A percentile compares a stretch with the other conserved stretches of the same genome.
Conservation (phyloP, 1,140 invertebrate species). For the Caenorhabditis brenneri region DNA sequence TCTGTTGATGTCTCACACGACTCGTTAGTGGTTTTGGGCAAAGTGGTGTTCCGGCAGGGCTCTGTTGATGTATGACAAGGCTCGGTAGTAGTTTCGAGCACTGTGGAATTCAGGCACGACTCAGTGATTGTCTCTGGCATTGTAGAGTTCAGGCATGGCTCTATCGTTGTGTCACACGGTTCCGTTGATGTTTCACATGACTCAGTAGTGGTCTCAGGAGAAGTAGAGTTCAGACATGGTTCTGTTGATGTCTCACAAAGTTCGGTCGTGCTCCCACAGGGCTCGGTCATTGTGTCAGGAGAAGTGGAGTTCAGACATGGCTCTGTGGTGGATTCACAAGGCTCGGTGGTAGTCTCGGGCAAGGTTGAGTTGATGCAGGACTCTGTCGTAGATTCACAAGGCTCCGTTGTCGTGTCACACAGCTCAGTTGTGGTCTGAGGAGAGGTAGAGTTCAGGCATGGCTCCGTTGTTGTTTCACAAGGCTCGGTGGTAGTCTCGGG, state of each 20-base stretch:
- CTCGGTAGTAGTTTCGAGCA: neutral
- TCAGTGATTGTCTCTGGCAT: neutral
- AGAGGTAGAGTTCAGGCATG: neutral
- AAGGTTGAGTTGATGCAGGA: neutral
- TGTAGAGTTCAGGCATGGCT: neutral
- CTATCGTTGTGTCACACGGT: neutral
- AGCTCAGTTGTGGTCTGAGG: neutral
- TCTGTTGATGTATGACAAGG: neutral
- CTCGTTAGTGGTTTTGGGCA: neutral
- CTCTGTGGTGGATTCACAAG: neutral
- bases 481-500: neutral
- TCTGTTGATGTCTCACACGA: neutral
- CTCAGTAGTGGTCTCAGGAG: neutral
- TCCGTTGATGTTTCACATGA: neutral
- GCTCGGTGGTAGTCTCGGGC: neutral
- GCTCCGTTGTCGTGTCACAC: neutral
- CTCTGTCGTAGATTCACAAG: neutral
- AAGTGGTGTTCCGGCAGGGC: neutral
- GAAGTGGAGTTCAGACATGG: neutral
- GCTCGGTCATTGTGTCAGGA: neutral
- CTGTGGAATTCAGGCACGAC: neutral
- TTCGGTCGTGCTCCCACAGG: neutral
- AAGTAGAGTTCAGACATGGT: neutral
- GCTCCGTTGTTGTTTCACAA: neutral
- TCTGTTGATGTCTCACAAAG: neutral